These are phyloP conservation scores for Ctena decussata DNA, from an alignment of 2,888 invertebrate genomes.

Conservation along the genomic window DNA sequence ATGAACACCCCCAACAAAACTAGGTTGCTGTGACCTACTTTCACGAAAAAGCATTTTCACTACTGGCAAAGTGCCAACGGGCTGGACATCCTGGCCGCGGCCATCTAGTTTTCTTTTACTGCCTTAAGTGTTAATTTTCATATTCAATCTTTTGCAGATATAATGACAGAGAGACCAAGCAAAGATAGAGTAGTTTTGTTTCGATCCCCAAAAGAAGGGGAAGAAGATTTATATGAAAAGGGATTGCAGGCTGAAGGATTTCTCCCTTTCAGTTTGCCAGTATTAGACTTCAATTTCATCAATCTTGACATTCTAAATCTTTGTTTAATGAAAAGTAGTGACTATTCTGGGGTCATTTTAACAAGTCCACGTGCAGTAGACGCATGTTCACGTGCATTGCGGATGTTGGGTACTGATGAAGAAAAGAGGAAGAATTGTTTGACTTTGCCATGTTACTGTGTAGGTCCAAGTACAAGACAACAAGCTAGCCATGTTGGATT, in stretches of 20 bases:
- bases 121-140: too few species aligned
- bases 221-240: slow-evolving; percentile 40
- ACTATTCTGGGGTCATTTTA: slow-evolving; percentile 51
- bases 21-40: too few species aligned
- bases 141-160: too few species aligned
- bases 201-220: slow-evolving; percentile 44
- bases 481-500: slow-evolving; percentile 67
- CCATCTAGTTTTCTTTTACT: too few species aligned
- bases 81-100: too few species aligned
- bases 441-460: slow-evolving; percentile 40
- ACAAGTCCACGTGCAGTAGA: slow-evolving; percentile 61
- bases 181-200: slow-evolving; percentile 31
- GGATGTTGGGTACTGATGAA: neutral
- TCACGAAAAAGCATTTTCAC: too few species aligned
- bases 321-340: neutral
- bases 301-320: slow-evolving; percentile 33
- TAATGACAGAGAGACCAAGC: too few species aligned
- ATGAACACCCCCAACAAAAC: too few species aligned
- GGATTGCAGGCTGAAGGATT: neutral
- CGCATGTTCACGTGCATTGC: neutral
- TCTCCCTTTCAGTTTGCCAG: slow-evolving; percentile 43
- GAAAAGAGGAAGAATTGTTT: neutral
- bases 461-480: slow-evolving; percentile 45
- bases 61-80: too few species aligned
- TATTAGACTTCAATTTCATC: slow-evolving; percentile 49